Conservation (phyloP, 2,113 vertebrate genomes). For the Notothenia rossii region DNA sequence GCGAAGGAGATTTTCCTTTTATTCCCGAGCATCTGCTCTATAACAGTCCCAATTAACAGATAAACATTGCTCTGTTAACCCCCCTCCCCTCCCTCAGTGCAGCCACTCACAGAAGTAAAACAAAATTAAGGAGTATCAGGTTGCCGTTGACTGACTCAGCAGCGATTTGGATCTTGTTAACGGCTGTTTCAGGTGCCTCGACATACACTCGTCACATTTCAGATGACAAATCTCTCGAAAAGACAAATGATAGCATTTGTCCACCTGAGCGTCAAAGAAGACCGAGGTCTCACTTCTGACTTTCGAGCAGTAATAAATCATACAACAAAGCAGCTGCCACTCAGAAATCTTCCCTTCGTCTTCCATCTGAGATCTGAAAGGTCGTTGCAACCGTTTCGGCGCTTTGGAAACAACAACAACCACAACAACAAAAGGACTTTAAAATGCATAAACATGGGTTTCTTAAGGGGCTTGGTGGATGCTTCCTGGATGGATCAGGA, state of each 20-base stretch:
- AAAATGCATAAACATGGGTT: slow-evolving; percentile 68
- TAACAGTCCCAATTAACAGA: slow-evolving; percentile 76
- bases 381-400: slow-evolving; percentile 43
- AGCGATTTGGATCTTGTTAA: slow-evolving; percentile 27
- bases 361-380: slow-evolving; percentile 69
- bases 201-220: slow-evolving; percentile 25
- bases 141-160: slow-evolving; percentile 19
- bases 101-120: slow-evolving; percentile 28
- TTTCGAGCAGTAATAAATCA: slow-evolving; percentile 74
- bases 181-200: slow-evolving; percentile 10
- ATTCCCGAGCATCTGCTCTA: slow-evolving; percentile 75
- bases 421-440: slow-evolving; percentile 76
- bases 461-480: slow-evolving; percentile 64
- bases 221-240: slow-evolving; percentile 24
- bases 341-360: slow-evolving; percentile 46
- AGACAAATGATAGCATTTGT: slow-evolving; percentile 50
- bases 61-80: slow-evolving; percentile 60
- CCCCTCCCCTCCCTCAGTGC: slow-evolving; percentile 20
- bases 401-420: slow-evolving; percentile 70
- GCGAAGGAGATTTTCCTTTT: slow-evolving; percentile 60
- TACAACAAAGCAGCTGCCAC: slow-evolving; percentile 72
- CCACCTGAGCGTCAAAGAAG: slow-evolving; percentile 53
- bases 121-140: slow-evolving; percentile 7
- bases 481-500: slow-evolving; percentile 64
- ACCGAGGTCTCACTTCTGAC: slow-evolving; percentile 49